Evolutionary conservation across 2,113 vertebrate genomes (phyloP), one percentile per base, ranked within the genome.

Genomic region (Forbesichthys papilliferus): DNA sequence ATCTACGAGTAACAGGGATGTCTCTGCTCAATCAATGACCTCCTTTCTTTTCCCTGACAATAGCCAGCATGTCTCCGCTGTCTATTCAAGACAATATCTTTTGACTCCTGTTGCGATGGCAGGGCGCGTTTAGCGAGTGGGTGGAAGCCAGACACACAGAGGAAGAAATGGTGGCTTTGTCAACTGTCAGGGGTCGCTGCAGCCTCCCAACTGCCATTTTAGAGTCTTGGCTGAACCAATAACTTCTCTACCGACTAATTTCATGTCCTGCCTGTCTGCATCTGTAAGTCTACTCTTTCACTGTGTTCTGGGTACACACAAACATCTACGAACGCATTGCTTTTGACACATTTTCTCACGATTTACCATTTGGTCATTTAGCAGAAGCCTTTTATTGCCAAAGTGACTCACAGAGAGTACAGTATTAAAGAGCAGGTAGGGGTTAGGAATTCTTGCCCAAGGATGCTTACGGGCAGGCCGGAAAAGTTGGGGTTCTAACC

Each of bases 161-260:
- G 81, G 84, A 82, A 71, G 77, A 86, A 87, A 84, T 82, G 82
- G 82, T 83, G 83, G 84, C 84, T 87, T 83, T 86, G 86, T 85
- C 82, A 79, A 86, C 73, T 73, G 78, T 68, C 5, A 64, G 71
- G 80, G 76, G 82, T 72, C 73, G 80, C 77, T 68, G 59, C 68
- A 85, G 81, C 73, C 74, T 77, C 82, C 69, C 71, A 73, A 68
- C 27, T 27, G 27, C 27, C 27, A 3, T 27, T 27, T 27, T 27
- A 27, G 27, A 27, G 27, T 27, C 2, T 27, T 27, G 27, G 27
- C 78, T 66, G 36, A 42, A 42, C 36, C 4, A 3, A 6, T 5
- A 42, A 42, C 36, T 42, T 52, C 49, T 18, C n/a, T 20, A 12
- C 54, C n/a, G 54, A 18, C 54, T 42, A 12, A 7, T 42, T 3